These are phyloP conservation scores for Trematomus loennbergii DNA, from an alignment of 2,113 vertebrate species.

Conservation along the genomic window DNA sequence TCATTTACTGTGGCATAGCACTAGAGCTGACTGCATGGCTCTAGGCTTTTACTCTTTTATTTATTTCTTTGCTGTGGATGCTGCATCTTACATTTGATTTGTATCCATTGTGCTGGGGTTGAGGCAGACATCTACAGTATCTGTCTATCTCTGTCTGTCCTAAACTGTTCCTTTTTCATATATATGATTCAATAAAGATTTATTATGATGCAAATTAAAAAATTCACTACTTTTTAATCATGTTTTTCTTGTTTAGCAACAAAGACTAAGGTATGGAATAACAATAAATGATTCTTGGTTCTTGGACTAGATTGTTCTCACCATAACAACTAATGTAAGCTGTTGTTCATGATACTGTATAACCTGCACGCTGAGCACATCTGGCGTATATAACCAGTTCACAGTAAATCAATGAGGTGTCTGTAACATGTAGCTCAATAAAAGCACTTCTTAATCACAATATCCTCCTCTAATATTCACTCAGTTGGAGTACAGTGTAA, in stretches of 20 bases:
- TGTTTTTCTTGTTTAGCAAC: no score
- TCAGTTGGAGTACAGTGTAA: conserved; percentile 64
- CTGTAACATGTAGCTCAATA: conserved; percentile 62
- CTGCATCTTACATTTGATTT: neutral
- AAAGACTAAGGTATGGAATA: no score
- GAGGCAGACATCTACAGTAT: neutral
- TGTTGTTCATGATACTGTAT: conserved; percentile 27
- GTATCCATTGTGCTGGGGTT: neutral
- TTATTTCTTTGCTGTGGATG: neutral
- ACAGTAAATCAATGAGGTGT: conserved; percentile 71
- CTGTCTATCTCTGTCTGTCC: neutral
- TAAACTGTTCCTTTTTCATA: conserved; percentile 1
- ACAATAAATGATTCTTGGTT: neutral
- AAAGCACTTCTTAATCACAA: conserved; percentile 67
- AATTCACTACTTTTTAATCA: no score
- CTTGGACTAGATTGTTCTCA: conserved; percentile 10
- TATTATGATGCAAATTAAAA: no score
- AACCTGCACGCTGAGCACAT: conserved; percentile 48
- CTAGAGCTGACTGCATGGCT: neutral
- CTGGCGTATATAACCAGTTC: conserved; percentile 59
- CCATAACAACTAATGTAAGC: conserved; percentile 39
- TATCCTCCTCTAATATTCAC: conserved; percentile 65
- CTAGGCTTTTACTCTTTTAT: neutral
- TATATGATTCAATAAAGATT: no score
- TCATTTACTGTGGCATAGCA: neutral